These are phyloP conservation scores for Taurulus bubalis DNA, from an alignment of 2,113 vertebrate genomes.

Conservation along the genomic window DNA sequence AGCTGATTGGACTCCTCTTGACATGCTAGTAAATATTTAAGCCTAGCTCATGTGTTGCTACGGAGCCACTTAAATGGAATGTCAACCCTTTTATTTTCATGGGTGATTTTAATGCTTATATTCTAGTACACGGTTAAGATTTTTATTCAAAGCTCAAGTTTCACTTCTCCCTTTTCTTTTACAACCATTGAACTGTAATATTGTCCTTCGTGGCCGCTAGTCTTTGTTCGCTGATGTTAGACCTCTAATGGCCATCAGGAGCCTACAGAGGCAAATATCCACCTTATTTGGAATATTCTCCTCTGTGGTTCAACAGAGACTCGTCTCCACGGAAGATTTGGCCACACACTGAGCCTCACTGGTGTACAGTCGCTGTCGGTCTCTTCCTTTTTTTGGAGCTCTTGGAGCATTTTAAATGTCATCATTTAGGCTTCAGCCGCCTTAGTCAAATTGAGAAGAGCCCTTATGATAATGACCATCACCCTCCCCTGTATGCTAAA, in stretches of 20 bases:
- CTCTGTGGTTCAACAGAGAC: slow-evolving; percentile 38
- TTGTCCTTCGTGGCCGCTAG: slow-evolving; percentile 17
- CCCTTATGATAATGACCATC: slow-evolving; percentile 73
- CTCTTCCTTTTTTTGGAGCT: slow-evolving; percentile 46
- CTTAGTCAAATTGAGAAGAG: slow-evolving; percentile 53
- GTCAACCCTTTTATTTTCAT: slow-evolving; percentile 18
- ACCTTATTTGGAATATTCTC: slow-evolving; percentile 59
- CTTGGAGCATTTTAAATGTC: slow-evolving; percentile 58
- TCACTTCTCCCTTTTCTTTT: slow-evolving; percentile 20
- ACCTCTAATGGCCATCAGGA: slow-evolving; percentile 57
- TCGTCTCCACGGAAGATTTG: slow-evolving; percentile 46
- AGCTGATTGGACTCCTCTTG: slow-evolving; percentile 30
- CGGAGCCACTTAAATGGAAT: slow-evolving; percentile 21
- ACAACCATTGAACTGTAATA: slow-evolving; percentile 21
- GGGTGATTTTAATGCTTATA: slow-evolving; percentile 21
- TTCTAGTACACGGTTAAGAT: slow-evolving; percentile 14
- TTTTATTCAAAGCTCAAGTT: slow-evolving; percentile 37
- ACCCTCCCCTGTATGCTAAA: slow-evolving; percentile 67
- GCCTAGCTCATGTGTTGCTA: not conserved
- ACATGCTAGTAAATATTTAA: slow-evolving; percentile 28
- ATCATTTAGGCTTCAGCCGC: slow-evolving; percentile 64
- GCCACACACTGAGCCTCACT: slow-evolving; percentile 30
- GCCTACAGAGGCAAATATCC: slow-evolving; percentile 31
- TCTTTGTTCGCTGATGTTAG: slow-evolving; percentile 36
- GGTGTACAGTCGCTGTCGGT: slow-evolving; percentile 25